These are phyloP conservation scores for Lathamus discolor DNA, from an alignment of 2,113 vertebrate species.

Conservation along the genomic window DNA sequence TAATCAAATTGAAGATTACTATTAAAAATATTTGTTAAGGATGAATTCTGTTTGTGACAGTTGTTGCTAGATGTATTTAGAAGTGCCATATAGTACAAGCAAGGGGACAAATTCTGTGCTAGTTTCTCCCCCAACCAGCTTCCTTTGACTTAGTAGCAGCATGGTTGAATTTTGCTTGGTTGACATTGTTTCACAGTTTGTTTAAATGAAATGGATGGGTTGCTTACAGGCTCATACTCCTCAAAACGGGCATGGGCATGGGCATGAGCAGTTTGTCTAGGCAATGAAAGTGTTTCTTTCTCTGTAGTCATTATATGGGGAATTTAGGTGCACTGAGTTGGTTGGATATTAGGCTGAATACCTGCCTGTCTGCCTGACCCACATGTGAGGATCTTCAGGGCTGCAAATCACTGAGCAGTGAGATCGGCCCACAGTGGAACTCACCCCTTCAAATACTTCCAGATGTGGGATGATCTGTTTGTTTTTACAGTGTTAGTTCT, in stretches of 20 bases:
- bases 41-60: neutral
- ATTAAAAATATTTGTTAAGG: neutral
- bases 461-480: neutral
- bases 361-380: neutral
- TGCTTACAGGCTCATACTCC: neutral
- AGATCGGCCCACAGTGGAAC: fast-evolving
- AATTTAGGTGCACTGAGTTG: neutral
- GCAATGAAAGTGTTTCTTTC: neutral
- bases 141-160: neutral
- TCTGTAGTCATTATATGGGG: fast-evolving
- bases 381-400: fast-evolving
- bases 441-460: neutral
- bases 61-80: neutral
- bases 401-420: neutral
- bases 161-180: neutral
- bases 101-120: neutral
- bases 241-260: fast-evolving
- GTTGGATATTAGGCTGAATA: neutral
- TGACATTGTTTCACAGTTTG: neutral
- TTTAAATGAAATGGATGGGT: neutral
- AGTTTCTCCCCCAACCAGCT: neutral
- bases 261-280: neutral
- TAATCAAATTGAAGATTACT: neutral
- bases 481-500: neutral
- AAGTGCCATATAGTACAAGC: neutral